These are phyloP conservation scores for Echinops telfairi DNA, from an alignment of 2,113 vertebrate genomes.

Conservation along the genomic window DNA sequence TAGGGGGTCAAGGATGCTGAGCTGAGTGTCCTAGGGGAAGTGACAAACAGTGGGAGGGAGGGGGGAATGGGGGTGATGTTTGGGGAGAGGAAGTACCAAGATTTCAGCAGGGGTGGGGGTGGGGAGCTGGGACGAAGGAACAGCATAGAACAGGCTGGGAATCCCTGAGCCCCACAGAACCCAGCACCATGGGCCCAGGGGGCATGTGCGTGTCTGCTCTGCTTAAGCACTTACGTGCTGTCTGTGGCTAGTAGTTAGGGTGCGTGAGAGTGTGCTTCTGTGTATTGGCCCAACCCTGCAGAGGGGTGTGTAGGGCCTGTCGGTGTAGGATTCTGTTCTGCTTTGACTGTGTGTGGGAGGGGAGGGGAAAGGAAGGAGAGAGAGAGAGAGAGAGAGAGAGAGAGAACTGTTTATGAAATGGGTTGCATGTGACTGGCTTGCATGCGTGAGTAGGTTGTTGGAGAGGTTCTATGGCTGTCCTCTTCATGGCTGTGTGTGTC, in stretches of 20 bases:
- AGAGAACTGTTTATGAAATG: neutral
- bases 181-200: neutral
- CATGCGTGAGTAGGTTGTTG: neutral
- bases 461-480: neutral
- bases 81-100: slow-evolving; percentile 67
- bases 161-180: neutral
- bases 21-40: slow-evolving; percentile 60
- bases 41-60: slow-evolving; percentile 2
- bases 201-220: neutral
- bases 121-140: neutral
- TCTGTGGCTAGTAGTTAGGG: slow-evolving; percentile 9
- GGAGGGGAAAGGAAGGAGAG: neutral
- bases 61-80: neutral
- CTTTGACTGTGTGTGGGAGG: neutral
- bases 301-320: slow-evolving; percentile 38
- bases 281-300: slow-evolving; percentile 21
- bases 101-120: neutral
- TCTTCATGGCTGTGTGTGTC: neutral
- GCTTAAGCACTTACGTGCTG: neutral
- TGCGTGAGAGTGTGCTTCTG: neutral
- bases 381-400: too few species aligned
- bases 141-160: neutral
- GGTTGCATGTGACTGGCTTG: neutral
- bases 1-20: neutral
- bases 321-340: slow-evolving; percentile 7